These are phyloP conservation scores for Oreochromis spilurus DNA, from an alignment of 2,113 vertebrate genomes.

Conservation along the genomic window DNA sequence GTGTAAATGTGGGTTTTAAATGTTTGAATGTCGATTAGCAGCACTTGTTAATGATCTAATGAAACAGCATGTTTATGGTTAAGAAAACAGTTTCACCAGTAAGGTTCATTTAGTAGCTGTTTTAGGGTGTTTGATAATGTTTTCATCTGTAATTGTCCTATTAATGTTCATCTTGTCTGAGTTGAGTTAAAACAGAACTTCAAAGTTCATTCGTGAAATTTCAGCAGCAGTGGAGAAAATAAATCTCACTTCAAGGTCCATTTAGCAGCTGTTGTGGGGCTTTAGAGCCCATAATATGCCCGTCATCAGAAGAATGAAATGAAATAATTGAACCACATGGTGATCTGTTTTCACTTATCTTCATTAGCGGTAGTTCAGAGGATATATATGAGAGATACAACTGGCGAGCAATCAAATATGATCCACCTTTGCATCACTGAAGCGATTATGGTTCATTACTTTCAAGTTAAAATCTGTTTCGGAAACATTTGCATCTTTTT, in stretches of 20 bases:
- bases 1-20: neutral
- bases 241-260: neutral
- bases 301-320: neutral
- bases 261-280: neutral
- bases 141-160: neutral
- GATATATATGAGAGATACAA: neutral
- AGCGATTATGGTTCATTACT: neutral
- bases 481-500: neutral
- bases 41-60: neutral
- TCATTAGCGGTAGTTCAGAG: neutral
- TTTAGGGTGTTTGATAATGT: neutral
- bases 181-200: neutral
- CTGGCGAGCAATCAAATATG: neutral
- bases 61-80: neutral
- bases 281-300: neutral
- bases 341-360: neutral
- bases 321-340: neutral
- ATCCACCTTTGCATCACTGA: neutral
- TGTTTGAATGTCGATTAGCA: neutral
- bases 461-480: neutral
- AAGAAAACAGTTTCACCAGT: neutral
- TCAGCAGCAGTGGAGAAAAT: neutral
- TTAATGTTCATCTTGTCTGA: neutral
- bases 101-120: neutral
- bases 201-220: neutral